Evolutionary conservation across 2,797 vertebrate genomes (phyloP).

Genomic region (Onychomys arenicola): DNA sequence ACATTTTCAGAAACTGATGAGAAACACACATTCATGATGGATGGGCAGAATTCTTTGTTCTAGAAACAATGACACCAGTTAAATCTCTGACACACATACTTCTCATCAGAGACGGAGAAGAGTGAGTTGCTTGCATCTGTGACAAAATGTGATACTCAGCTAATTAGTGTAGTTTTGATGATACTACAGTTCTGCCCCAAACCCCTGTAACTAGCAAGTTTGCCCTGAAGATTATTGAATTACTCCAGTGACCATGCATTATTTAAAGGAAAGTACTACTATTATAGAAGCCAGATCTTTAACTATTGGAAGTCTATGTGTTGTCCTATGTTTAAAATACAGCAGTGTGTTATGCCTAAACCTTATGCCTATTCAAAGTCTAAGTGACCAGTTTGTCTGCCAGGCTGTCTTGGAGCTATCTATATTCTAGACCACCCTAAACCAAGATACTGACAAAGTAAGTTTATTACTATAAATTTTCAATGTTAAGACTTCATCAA

Average conservation of each 20-base stretch:
- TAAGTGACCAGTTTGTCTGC: slow-evolving; percentile 70
- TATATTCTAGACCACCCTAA: not conserved
- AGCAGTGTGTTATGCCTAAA: slow-evolving; percentile 61
- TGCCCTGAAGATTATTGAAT: slow-evolving; percentile 78
- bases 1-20: not conserved
- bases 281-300: slow-evolving; percentile 84
- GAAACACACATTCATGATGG: not conserved
- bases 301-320: slow-evolving; percentile 78
- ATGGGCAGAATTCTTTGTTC: not conserved
- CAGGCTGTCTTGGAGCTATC: slow-evolving; percentile 66
- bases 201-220: slow-evolving; percentile 64
- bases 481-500: slow-evolving; percentile 59
- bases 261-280: slow-evolving; percentile 82
- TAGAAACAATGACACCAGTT: slow-evolving; percentile 5
- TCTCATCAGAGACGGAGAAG: slow-evolving; percentile 26
- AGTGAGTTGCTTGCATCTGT: not conserved
- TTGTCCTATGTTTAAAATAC: slow-evolving; percentile 77
- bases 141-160: slow-evolving; percentile 70
- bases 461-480: not conserved
- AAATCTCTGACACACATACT: slow-evolving; percentile 49
- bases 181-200: slow-evolving; percentile 65
- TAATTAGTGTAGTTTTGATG: slow-evolving; percentile 64
- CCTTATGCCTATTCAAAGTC: slow-evolving; percentile 61
- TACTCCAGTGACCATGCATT: slow-evolving; percentile 79
- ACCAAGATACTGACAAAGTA: slow-evolving; percentile 61